Base-by-base conservation (phyloP, 2,113 vertebrate species). In the Anguilla japonica region DNA sequence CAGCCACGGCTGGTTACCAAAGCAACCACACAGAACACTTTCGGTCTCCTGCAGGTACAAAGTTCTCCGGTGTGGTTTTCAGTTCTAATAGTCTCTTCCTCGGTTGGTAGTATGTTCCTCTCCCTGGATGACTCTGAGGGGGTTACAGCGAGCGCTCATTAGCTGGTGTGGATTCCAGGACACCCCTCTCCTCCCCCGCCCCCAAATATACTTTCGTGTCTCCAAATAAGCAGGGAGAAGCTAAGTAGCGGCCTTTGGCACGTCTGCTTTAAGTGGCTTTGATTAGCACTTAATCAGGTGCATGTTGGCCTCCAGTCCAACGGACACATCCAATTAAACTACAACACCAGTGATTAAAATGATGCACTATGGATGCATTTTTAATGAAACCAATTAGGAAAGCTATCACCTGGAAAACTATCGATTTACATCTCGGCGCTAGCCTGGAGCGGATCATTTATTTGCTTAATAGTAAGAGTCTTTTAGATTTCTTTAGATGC, bases 311-410 rank as follows among this genome's bases (percentile, higher is more conserved):
- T 92, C 93, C 93, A 92, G 95, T 94, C 92, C 89, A 91, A 93
- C 90, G 92, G 93, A 95, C 94, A 92, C 82, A 91, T 91, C 94
- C 95, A 95, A 96, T 95, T 95, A 96, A 93, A 90, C 91, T 91
- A 91, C 91, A 90, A 91, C 91, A 91, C 89, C 85, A 92, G 91
- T 95, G 93, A 96, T 96, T 95, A 94, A 94, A 94, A 94, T 87
- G 87, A 92, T 93, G 92, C 93, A 91, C 88, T 91, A 85, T 92
- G 91, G 91, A 92, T 92, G 87, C 93, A 91, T 91, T 88, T 94
- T 96, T 93, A 93, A 92, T 88, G 89, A 91, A 93, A 94, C 90
- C 91, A 93, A 94, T 95, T 94, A 94, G 90, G 90, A 82, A 90
- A 92, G 92, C 90, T 91, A 94, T 94, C 93, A 95, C 94, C 94